These are phyloP conservation scores for Riparia riparia DNA, from an alignment of 2,113 vertebrate species.

Conservation along the genomic window DNA sequence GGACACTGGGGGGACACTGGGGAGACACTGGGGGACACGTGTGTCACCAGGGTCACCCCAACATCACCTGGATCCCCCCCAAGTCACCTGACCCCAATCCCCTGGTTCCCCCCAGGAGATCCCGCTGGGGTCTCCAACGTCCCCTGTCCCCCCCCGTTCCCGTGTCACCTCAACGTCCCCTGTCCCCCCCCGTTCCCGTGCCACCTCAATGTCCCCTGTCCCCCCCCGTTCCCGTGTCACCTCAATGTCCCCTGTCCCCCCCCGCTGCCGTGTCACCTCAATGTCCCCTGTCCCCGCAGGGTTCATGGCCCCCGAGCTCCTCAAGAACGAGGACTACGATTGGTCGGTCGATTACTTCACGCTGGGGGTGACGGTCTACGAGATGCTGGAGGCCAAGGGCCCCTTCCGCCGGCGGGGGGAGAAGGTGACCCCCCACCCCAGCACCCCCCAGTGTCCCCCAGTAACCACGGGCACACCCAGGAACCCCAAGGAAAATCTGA, in stretches of 20 bases:
- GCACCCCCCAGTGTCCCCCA: not conserved
- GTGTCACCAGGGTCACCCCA: too few species aligned
- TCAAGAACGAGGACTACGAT: not conserved
- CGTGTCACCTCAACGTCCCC: not conserved
- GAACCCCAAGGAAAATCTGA: not conserved
- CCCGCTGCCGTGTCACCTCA: not conserved
- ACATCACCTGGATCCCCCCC: too few species aligned
- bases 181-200: not conserved
- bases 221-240: not conserved
- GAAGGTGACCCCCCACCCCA: not conserved
- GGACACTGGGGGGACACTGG: not conserved
- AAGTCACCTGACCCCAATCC: not conserved
- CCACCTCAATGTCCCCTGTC: not conserved
- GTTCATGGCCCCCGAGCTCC: constrained; percentile 1
- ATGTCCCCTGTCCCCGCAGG: not conserved
- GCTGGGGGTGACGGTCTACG: not conserved
- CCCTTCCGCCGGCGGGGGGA: not conserved
- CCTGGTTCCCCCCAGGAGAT: too few species aligned
- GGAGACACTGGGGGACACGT: not conserved
- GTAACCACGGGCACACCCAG: too few species aligned
- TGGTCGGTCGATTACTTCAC: not conserved
- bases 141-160: not conserved
- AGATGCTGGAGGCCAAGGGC: constrained; percentile 2
- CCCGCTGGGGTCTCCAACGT: not conserved
- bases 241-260: not conserved